Evolutionary conservation across 2,113 vertebrate species (phyloP).

Genomic region (Lonchura striata): DNA sequence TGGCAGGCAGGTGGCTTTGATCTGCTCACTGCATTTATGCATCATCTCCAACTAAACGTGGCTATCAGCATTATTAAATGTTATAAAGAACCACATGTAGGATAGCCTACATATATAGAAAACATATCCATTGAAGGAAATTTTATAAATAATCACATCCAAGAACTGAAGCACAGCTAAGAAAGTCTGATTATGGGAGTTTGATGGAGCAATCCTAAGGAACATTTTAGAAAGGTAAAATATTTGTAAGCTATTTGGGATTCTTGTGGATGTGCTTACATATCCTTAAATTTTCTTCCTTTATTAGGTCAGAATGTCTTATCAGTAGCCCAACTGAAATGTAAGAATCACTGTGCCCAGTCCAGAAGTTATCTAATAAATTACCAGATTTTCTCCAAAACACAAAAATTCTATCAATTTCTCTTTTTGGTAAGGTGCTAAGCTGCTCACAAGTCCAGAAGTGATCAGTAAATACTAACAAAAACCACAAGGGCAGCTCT

Average conservation of each 20-base stretch:
- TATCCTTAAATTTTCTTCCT: not conserved
- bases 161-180: not conserved
- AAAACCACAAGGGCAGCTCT: not conserved
- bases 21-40: not conserved
- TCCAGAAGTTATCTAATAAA: not conserved
- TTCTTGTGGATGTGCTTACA: not conserved
- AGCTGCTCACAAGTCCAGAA: not conserved
- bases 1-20: not conserved
- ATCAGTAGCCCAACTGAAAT: not conserved
- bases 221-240: not conserved
- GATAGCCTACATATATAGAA: not conserved
- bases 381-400: not conserved
- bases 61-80: not conserved
- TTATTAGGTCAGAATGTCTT: not conserved
- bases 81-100: not conserved
- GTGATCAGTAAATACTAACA: not conserved
- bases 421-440: not conserved
- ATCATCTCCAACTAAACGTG: not conserved
- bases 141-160: rapidly evolving
- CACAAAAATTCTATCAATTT: not conserved
- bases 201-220: not conserved
- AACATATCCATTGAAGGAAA: not conserved
- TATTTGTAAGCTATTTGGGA: not conserved
- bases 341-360: not conserved
- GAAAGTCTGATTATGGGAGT: not conserved